Evolutionary conservation across 1,140 invertebrate species (phyloP), one percentile per base, ranked within the genome.

Genomic region (Ceratitis capitata): DNA sequence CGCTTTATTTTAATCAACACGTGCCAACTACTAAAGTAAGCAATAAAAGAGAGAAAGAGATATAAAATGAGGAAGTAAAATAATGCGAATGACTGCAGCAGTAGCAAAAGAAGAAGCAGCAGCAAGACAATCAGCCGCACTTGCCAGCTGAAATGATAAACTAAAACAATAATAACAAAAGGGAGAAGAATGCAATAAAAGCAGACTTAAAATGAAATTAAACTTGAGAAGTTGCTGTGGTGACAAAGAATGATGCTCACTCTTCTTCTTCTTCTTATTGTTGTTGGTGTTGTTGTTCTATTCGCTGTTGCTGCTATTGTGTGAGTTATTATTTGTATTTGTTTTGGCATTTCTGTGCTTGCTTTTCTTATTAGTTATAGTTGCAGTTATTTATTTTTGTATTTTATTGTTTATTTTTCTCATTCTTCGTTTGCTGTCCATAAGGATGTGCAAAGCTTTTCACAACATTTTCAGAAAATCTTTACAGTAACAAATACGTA

Each of bases 201-300:
- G 61, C 14, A 35, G 61, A 69, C 61, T 69, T 69, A 69, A 69
- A 69, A 35, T 39, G 16, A 69, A 69, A 69, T 69, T 69, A 69
- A 69, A 69, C 61, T 69, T 19, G 16, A 69, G 61, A 19, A 35
- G 14, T 69, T 14, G 32, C 61, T 19, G 32, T 32, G 61, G 32
- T 35, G 29, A 35, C 32, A 64, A 35, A 16, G 32, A n/a, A 16
- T 64, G 32, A 14, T 12, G 26, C 12, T n/a, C n/a, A n/a, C n/a
- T n/a, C n/a, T n/a, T n/a, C n/a, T n/a, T n/a, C n/a, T n/a, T n/a
- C n/a, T 53, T 53, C 1, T 64, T 64, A 35, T 6, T 19, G 29
- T 64, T 64, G 61, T 35, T 19, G 2, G 16, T 69, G 61, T 19
- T 56, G 51, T 56, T 56, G 19, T 3, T 56, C n/a, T n/a, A n/a